Evolutionary conservation across 2,797 vertebrate genomes (phyloP).

Genomic region (Adrianichthys oophorus): DNA sequence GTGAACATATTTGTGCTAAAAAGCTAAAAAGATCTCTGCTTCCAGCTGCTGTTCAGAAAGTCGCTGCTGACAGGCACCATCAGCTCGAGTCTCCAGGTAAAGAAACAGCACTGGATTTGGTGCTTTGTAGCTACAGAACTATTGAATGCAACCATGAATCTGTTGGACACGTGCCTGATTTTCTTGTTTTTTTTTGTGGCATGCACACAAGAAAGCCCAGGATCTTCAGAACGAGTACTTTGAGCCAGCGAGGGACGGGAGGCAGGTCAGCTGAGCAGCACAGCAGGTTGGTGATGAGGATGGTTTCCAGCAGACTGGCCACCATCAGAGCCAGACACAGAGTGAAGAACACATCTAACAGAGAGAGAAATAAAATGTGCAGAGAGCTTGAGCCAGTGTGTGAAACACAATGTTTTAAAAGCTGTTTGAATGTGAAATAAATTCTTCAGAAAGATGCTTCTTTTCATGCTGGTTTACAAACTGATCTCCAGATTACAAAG

Average conservation of each 20-base stretch:
- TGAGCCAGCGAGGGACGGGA: conserved; percentile 64
- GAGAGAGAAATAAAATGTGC: not conserved
- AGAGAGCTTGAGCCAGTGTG: not conserved
- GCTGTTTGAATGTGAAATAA: too few species aligned
- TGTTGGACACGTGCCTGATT: conserved; percentile 28
- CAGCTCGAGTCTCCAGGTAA: not conserved
- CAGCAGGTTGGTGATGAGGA: conserved; percentile 76
- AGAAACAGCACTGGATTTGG: not conserved
- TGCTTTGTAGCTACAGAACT: not conserved
- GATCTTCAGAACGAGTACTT: conserved; percentile 58
- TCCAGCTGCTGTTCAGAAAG: not conserved
- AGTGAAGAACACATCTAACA: conserved; percentile 72
- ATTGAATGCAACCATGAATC: too few species aligned
- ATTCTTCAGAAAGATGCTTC: too few species aligned
- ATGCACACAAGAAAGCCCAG: conserved; percentile 58
- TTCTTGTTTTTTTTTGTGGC: conserved; percentile 25
- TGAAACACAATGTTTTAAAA: too few species aligned
- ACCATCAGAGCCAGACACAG: conserved; percentile 81
- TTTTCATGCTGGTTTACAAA: too few species aligned
- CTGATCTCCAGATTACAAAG: not conserved
- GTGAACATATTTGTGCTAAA: too few species aligned
- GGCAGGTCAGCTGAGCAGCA: conserved; percentile 33
- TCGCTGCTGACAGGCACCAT: not conserved
- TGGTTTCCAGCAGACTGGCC: conserved; percentile 76
- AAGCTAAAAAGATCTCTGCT: too few species aligned